Evolutionary conservation across 2,113 vertebrate genomes (phyloP).

Genomic region (Columba livia): DNA sequence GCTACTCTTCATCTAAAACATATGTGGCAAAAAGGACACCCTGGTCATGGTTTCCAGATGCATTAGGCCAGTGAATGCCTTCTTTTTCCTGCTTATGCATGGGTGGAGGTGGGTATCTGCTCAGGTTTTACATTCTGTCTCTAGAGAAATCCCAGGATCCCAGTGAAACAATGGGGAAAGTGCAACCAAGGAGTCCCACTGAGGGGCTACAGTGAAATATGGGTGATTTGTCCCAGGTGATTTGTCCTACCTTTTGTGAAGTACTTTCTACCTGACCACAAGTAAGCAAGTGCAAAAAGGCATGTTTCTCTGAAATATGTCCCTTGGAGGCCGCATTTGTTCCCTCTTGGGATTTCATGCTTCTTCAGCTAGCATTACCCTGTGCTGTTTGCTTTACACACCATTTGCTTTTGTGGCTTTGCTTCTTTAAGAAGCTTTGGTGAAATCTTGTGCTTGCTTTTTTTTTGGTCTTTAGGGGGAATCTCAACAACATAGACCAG

Average conservation of each 20-base stretch:
- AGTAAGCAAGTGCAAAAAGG: background rate
- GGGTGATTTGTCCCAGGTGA: background rate
- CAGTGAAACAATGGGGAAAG: background rate
- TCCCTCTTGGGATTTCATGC: background rate
- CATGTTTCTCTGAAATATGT: background rate
- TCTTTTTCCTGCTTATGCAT: background rate
- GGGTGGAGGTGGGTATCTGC: background rate
- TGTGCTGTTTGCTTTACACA: rapidly evolving
- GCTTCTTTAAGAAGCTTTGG: background rate
- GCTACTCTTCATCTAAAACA: background rate
- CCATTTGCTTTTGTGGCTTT: background rate
- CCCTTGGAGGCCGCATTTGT: background rate
- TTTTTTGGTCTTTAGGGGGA: background rate
- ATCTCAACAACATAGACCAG: background rate
- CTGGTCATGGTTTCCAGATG: background rate
- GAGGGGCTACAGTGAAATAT: background rate
- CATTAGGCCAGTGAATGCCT: background rate
- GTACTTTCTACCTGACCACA: background rate
- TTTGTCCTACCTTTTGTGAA: background rate
- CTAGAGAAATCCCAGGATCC: background rate
- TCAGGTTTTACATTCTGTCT: background rate
- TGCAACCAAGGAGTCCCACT: background rate
- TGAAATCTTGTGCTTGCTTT: background rate
- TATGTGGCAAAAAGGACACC: background rate
- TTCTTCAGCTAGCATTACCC: background rate